Conservation (phyloP, 1,140 invertebrate genomes). For the Sycobia sp. region DNA sequence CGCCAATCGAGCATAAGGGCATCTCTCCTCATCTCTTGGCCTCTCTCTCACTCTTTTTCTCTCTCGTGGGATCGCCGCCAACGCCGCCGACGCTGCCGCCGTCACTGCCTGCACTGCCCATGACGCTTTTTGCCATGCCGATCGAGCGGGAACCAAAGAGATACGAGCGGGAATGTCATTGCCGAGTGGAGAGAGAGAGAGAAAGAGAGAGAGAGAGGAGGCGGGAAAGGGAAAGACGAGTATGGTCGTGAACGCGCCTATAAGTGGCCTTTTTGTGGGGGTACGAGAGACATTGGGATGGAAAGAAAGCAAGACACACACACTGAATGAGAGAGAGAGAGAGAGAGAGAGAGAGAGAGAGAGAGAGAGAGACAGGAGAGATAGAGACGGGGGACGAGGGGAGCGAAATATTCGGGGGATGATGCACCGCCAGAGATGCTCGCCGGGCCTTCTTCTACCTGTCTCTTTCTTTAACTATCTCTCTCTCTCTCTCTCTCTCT, state of each 20-base stretch:
- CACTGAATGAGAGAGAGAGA: background rate
- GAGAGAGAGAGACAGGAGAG: background rate
- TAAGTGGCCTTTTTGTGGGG: conserved; percentile 40
- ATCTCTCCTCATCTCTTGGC: background rate
- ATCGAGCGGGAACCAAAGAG: conserved; percentile 21
- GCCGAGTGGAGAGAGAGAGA: background rate
- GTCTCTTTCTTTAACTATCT: too few relatives aligned
- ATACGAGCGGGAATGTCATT: conserved; percentile 10
- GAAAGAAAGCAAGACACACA: background rate
- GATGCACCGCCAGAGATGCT: too few relatives aligned
- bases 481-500: too few relatives aligned
- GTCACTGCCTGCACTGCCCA: background rate
- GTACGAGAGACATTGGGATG: background rate
- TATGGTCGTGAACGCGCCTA: background rate
- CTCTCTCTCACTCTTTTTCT: background rate
- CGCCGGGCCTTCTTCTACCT: too few relatives aligned
- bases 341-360: background rate
- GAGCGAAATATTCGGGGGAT: too few relatives aligned
- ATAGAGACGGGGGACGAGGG: too few relatives aligned
- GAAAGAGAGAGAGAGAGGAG: background rate
- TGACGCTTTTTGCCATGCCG: conserved; percentile 35
- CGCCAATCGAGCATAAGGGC: conserved; percentile 22
- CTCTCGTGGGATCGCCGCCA: too few relatives aligned
- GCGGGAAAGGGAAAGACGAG: background rate
- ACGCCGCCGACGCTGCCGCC: background rate